Evolutionary conservation across 2,888 invertebrate genomes (phyloP).

Genomic region (Arenicola marina): DNA sequence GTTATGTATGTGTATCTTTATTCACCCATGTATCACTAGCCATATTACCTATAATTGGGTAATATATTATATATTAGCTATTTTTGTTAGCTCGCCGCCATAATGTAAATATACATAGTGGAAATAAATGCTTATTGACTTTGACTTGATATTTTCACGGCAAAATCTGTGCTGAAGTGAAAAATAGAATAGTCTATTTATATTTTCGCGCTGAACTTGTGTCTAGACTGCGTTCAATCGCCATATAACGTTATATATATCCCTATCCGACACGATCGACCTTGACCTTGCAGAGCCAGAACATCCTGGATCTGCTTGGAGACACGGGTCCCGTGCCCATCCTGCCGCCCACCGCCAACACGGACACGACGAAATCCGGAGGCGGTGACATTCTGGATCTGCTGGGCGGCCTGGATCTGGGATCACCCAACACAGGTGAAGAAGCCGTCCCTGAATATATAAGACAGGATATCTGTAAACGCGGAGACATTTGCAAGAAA

Average conservation of each 20-base stretch:
- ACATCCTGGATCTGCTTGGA: slow-evolving; percentile 81
- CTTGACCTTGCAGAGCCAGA: slow-evolving; percentile 47
- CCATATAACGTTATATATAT: no score
- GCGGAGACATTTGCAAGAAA: no score
- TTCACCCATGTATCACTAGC: no score
- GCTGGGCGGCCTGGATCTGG: slow-evolving; percentile 66
- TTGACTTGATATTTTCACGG: not conserved
- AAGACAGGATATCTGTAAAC: no score
- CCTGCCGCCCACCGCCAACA: not conserved
- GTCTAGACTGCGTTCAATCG: no score
- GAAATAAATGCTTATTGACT: no score
- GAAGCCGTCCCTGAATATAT: no score
- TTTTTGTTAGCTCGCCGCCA: not conserved
- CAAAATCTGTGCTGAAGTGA: not conserved
- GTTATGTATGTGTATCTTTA: no score
- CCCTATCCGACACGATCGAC: no score
- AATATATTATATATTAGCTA: no score
- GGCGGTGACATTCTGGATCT: slow-evolving; percentile 82
- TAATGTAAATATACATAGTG: not conserved
- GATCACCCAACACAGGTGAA: not conserved
- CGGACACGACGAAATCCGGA: slow-evolving; percentile 27
- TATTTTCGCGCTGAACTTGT: not conserved
- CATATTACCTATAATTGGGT: no score
- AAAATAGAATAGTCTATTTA: not conserved
- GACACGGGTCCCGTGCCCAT: slow-evolving; percentile 47